Base-by-base conservation (phyloP, 2,888 invertebrate genomes). In the Caenorhabditis uteleia region DNA sequence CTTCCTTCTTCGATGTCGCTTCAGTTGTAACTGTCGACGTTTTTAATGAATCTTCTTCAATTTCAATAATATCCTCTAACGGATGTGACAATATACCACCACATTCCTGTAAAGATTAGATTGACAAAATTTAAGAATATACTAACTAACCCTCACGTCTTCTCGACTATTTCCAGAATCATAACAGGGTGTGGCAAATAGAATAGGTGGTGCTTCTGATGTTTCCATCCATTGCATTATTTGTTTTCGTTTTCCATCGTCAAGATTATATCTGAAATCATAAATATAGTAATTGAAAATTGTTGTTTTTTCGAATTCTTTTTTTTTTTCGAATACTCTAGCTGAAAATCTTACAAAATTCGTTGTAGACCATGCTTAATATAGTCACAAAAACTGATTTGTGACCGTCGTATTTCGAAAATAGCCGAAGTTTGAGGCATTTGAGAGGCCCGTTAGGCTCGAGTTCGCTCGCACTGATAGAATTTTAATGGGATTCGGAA, bases 11-110 rank as follows among this genome's bases (percentile, higher is more conserved):
- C 12, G 61, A 59, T 25, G 42, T 47, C n/a, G n/a, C n/a, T n/a
- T n/a, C n/a, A 18, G 49, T 58, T 12, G 61, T 53, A 1, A 40
- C 55, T 1, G 51, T 62, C 2, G 62, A 64, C 1, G 68, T 71
- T 47, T 56, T 46, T 47, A 68, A 48, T 10, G 75, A 75, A 27
- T 77, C 77, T 36, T 77, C 77, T 39, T 77, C 77, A 33, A 65
- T 59, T 50, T 77, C 77, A 27, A 74, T 73, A 33, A 77, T 77
- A 51, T 77, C 77, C 44, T 77, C 77, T 8, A 77, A 51, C 8
- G 72, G 74, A 54, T 75, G 70, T 10, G 75, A 70, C 5, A 72
- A 47, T 12, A 69, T 68, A 20, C 61, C 66, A 6, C 46, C 64
- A 27, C 64, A 66, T 55, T 72, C 68, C 36, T 58, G 42, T 4